phyloP scores from a whole-genome alignment of 2,797 vertebrate species.

The Adrianichthys oophorus region DNA sequence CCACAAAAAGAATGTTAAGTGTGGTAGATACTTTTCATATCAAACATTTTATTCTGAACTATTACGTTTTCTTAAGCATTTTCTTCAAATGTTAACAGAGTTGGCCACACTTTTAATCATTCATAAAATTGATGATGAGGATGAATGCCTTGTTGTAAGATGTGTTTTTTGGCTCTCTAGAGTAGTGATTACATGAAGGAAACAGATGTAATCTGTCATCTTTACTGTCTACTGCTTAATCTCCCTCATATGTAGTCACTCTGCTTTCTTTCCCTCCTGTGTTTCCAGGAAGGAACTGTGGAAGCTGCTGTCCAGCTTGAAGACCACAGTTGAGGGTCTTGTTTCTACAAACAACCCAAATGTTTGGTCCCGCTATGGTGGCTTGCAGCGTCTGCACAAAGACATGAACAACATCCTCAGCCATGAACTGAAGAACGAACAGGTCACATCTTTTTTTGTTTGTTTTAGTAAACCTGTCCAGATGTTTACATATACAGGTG shows the following conservation, averaged over 20 bases:
- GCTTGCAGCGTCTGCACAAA: constrained; percentile 92
- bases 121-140: constrained; percentile 28
- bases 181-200: constrained; percentile 20
- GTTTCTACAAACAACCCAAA: constrained; percentile 94
- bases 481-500: neutral
- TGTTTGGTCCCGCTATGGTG: constrained; percentile 96
- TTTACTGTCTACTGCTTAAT: constrained; percentile 29
- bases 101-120: neutral
- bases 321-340: constrained; percentile 94
- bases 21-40: too few species aligned
- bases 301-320: constrained; percentile 92
- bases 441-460: constrained; percentile 72
- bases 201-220: constrained; percentile 36
- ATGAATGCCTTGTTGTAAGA: constrained; percentile 1
- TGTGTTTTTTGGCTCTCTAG: constrained; percentile 2
- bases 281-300: constrained; percentile 87
- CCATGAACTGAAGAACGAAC: constrained; percentile 89
- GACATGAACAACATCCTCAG: constrained; percentile 97
- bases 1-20: too few species aligned
- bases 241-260: neutral
- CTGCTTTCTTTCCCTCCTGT: neutral
- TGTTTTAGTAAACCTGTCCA: too few species aligned
- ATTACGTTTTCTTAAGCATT: too few species aligned
- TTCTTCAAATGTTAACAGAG: neutral
- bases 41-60: too few species aligned